phyloP scores from a whole-genome alignment of 2,888 invertebrate genomes.

The Automeris io region DNA sequence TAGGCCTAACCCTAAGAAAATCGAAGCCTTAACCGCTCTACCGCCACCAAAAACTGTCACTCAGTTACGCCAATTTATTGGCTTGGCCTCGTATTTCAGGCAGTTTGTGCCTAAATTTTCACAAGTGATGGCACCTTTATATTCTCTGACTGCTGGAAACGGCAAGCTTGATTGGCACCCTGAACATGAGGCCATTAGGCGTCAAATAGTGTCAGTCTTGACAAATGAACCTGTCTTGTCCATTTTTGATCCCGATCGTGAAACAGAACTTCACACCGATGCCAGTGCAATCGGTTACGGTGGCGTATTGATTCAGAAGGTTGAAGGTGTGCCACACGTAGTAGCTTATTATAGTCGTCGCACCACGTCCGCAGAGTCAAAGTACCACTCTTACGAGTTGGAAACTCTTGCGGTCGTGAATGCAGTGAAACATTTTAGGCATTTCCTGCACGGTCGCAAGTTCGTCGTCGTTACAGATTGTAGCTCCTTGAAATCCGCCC shows the following conservation, averaged over 20 bases:
- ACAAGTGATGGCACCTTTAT: too few species aligned
- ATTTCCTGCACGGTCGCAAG: slow-evolving; percentile 12
- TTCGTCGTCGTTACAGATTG: slow-evolving; percentile 17
- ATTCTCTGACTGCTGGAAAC: too few species aligned
- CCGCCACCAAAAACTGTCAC: slow-evolving; percentile 14
- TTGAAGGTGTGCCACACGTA: neutral
- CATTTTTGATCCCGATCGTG: neutral
- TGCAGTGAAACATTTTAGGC: slow-evolving; percentile 14
- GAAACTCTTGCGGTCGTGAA: slow-evolving; percentile 9
- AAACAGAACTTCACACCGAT: neutral
- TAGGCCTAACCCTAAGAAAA: slow-evolving; percentile 18
- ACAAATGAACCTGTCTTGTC: too few species aligned
- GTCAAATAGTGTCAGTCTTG: too few species aligned
- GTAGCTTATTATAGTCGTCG: slow-evolving; percentile 10
- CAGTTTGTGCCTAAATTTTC: too few species aligned
- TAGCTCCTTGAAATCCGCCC: slow-evolving; percentile 14
- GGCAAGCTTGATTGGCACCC: too few species aligned
- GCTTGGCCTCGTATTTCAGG: slow-evolving; percentile 19
- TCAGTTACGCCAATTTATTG: slow-evolving; percentile 21
- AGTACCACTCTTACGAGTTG: too few species aligned
- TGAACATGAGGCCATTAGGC: too few species aligned
- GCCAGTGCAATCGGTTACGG: neutral
- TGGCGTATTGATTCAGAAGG: neutral
- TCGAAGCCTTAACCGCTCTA: slow-evolving; percentile 9
- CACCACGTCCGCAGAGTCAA: slow-evolving; percentile 3